phyloP scores from a whole-genome alignment of 2,113 vertebrate genomes.

The Corythornis madagascariensis region DNA sequence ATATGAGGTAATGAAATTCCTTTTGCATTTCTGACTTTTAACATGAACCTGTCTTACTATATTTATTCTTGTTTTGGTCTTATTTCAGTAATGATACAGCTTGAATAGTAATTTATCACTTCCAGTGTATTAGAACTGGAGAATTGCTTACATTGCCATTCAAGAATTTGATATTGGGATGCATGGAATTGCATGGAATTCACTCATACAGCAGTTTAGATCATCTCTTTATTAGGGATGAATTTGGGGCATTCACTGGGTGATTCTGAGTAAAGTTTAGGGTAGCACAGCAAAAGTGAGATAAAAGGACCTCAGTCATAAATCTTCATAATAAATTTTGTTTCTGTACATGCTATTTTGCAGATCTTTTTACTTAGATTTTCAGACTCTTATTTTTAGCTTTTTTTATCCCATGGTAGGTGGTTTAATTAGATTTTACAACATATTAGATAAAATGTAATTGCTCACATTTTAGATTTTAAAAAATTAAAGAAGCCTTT shows the following conservation, averaged over 20 bases:
- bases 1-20: constrained; percentile 86
- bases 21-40: not conserved
- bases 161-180: not conserved
- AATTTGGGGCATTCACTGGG: not conserved
- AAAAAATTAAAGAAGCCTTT: not conserved
- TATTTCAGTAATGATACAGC: not conserved
- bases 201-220: not conserved
- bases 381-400: not conserved
- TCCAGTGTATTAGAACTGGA: not conserved
- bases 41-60: not conserved
- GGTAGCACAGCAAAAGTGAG: not conserved
- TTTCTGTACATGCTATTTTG: not conserved
- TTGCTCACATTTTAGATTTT: not conserved
- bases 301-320: not conserved
- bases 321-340: not conserved
- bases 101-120: not conserved
- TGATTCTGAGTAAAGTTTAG: not conserved
- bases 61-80: not conserved
- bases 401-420: not conserved
- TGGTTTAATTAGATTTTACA: not conserved
- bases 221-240: not conserved
- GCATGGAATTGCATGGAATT: not conserved
- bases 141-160: not conserved
- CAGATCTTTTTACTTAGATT: not conserved
- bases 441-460: not conserved